Base-by-base conservation (phyloP, 2,797 vertebrate species). In the Fistularia commersonii region DNA sequence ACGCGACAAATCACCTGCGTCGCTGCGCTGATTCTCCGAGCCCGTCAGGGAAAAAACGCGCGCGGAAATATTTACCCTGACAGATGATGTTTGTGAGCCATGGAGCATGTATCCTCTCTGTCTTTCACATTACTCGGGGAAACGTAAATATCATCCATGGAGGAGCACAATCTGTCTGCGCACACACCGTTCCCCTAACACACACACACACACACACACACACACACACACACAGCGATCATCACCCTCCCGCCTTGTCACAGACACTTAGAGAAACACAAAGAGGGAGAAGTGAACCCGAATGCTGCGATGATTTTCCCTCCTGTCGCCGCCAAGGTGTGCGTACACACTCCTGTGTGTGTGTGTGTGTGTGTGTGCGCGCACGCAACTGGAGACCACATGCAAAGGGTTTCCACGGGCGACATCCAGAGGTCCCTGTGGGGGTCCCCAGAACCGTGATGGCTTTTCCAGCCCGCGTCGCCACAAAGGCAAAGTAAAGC, bases 211-310 rank as follows among this genome's bases (percentile, higher is more conserved):
- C 23, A 23, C 23, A 23, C 23, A 23, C 23, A 23, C 23, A 23
- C 23, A 23, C 23, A 23, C 23, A 23, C 23, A 73, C 48, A 50
- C 56, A 45, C 37, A 52, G 60, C 39, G 36, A 61, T 69, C 65
- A 66, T 71, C 72, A 65, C 64, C 49, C 61, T 72, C 52, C 69
- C 71, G 61, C 39, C 57, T 69, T 77, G 81, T 87, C 85, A 86
- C 82, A 87, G 78, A 78, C 80, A 86, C 85, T 87, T 87, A 60
- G 71, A 82, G 74, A 87, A 87, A 85, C 77, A 89, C 82, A 89
- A 86, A 87, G 85, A 80, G 34, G 33, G 73, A 68, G 74, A 77
- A 72, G 69, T 71, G 47, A 74, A 73, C 77, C 50, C 61, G 45
- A 79, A 72, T 57, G 54, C 72, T 69, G 63, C 69, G 67, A 85